Percentiles rank a stretch among this genome's conserved stretches.
These are phyloP conservation scores for Xanthorhoe spadicearia DNA, from an alignment of 2,888 invertebrate species.

Conservation along the genomic window DNA sequence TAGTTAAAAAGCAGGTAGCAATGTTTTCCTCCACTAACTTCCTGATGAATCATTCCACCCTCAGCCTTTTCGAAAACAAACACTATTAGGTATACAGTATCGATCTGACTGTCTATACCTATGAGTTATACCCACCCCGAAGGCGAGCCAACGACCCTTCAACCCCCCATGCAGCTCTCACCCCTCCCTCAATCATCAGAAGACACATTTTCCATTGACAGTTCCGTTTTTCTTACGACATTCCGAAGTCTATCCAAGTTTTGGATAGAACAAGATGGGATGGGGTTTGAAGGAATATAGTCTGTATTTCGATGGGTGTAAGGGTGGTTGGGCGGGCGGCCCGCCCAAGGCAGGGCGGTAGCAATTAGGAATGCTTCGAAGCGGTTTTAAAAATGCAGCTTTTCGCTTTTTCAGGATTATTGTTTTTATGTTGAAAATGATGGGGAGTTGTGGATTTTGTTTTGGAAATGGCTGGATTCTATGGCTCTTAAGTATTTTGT, in stretches of 20 bases:
- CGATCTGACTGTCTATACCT: slow-evolving; percentile 73
- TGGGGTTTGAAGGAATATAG: slow-evolving; percentile 69
- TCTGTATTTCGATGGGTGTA: slow-evolving; percentile 58
- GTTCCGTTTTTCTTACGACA: slow-evolving; percentile 69
- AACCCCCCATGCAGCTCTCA: slow-evolving; percentile 45
- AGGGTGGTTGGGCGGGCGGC: slow-evolving; percentile 66
- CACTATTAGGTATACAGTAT: slow-evolving; percentile 72
- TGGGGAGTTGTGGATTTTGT: slow-evolving; percentile 10
- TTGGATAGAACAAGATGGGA: slow-evolving; percentile 76
- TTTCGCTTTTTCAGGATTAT: slow-evolving; percentile 59
- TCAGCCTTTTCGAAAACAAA: slow-evolving; percentile 59
- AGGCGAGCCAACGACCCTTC: slow-evolving; percentile 65
- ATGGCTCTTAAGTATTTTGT: no score
- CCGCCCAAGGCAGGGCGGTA: slow-evolving; percentile 76
- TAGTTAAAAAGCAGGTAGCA: background rate
- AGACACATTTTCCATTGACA: slow-evolving; percentile 66
- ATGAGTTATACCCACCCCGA: slow-evolving; percentile 75
- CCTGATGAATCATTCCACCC: background rate
- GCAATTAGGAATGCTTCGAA: slow-evolving; percentile 73
- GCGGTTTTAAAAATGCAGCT: slow-evolving; percentile 72
- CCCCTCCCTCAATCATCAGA: slow-evolving; percentile 43
- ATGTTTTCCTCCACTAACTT: background rate
- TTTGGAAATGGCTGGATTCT: no score
- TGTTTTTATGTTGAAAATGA: slow-evolving; percentile 45
- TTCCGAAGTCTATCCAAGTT: slow-evolving; percentile 71